A percentile compares a stretch with the other conserved stretches of the same genome.
Conservation (phyloP, 2,888 invertebrate species). For the Chloroclysta siterata region DNA sequence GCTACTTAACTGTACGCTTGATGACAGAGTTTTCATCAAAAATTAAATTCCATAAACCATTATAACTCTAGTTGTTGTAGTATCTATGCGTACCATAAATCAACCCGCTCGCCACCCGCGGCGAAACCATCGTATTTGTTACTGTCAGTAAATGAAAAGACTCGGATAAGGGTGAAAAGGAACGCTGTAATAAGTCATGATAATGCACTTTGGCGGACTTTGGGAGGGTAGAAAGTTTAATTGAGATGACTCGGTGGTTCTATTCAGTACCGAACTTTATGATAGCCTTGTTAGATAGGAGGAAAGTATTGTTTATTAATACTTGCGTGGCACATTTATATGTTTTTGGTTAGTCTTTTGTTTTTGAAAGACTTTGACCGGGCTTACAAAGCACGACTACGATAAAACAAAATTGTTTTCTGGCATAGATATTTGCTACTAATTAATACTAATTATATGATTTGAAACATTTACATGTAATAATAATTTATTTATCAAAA, state of each 20-base stretch:
- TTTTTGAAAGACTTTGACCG: neutral
- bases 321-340: neutral
- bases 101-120: slow-evolving; percentile 10
- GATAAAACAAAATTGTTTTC: neutral
- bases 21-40: neutral
- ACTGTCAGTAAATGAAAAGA: slow-evolving; percentile 66
- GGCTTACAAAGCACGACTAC: neutral
- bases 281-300: slow-evolving; percentile 17
- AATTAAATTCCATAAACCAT: neutral
- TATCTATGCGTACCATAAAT: slow-evolving; percentile 19
- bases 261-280: slow-evolving; percentile 18
- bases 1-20: slow-evolving; percentile 14
- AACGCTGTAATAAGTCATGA: slow-evolving; percentile 45
- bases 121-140: slow-evolving; percentile 53
- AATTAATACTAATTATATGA: too few species aligned
- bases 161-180: slow-evolving; percentile 47
- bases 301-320: neutral
- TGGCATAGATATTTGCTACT: neutral
- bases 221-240: slow-evolving; percentile 33
- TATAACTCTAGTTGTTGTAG: neutral
- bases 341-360: neutral
- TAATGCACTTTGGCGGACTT: slow-evolving; percentile 42
- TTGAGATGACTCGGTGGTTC: slow-evolving; percentile 33
- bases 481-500: too few species aligned
- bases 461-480: too few species aligned